These are phyloP conservation scores for Agrypnus murinus DNA, from an alignment of 2,888 invertebrate genomes.

Conservation along the genomic window DNA sequence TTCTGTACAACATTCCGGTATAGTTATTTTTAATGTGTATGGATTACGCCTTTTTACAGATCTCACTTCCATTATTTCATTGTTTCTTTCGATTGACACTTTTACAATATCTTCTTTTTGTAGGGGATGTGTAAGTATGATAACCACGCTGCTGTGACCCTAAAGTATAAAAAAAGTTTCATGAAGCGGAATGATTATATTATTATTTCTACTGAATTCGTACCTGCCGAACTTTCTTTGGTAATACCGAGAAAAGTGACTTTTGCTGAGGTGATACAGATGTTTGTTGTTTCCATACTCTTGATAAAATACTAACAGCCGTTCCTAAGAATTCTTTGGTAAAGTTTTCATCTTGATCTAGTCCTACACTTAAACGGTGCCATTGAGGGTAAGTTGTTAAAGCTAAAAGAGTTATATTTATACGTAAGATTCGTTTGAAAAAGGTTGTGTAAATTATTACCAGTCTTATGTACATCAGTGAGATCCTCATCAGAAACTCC, in stretches of 20 bases:
- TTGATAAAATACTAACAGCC: conserved; percentile 84
- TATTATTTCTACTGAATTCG: no score
- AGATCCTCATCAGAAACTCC: conserved; percentile 85
- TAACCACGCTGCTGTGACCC: conserved; percentile 89
- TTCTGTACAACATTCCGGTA: conserved; percentile 88
- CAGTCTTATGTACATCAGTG: conserved; percentile 80
- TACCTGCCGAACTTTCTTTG: conserved; percentile 85
- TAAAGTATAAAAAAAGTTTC: conserved; percentile 64
- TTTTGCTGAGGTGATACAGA: conserved; percentile 70
- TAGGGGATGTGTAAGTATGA: conserved; percentile 85
- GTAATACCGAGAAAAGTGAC: conserved; percentile 82
- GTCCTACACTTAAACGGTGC: conserved; percentile 84
- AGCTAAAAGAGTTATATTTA: conserved; percentile 68
- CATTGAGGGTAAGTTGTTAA: conserved; percentile 85
- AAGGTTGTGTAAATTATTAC: conserved; percentile 67
- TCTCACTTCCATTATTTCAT: conserved; percentile 81
- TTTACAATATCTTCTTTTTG: conserved; percentile 84
- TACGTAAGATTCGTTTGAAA: not conserved
- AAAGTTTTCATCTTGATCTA: conserved; percentile 89
- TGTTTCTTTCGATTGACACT: conserved; percentile 87
- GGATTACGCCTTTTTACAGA: conserved; percentile 88
- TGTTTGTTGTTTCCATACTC: conserved; percentile 71
- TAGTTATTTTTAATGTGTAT: conserved; percentile 87
- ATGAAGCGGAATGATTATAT: not conserved
- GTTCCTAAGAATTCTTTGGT: conserved; percentile 89